Percentiles rank a stretch among this genome's conserved stretches.
Conservation (phyloP, 92 coral and sea anemone genomes). For the Micromussa lordhowensis region DNA sequence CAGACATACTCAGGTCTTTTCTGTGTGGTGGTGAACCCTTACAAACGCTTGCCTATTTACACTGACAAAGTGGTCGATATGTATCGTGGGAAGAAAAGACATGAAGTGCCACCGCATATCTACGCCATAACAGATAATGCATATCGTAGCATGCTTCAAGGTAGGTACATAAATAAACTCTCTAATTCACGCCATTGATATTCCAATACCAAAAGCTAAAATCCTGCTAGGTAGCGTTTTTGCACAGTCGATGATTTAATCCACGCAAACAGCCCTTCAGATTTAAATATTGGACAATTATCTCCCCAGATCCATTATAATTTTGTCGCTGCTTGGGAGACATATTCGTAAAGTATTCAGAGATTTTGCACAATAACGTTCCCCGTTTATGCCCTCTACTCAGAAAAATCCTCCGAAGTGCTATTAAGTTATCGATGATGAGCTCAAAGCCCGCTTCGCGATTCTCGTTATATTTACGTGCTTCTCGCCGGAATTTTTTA, state of each 20-base stretch:
- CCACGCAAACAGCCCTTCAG: conserved; percentile 39
- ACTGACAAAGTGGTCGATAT: conserved; percentile 98
- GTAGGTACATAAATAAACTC: conserved; percentile 41
- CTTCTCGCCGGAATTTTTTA: neutral
- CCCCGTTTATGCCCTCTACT: neutral
- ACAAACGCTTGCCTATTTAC: conserved; percentile 98
- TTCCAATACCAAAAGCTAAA: neutral
- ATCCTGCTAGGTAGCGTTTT: neutral
- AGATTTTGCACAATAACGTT: neutral
- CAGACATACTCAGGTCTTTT: conserved; percentile 99
- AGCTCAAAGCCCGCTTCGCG: neutral
- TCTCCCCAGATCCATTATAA: conserved; percentile 16
- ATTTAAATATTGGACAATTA: conserved; percentile 44
- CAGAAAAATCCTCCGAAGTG: neutral
- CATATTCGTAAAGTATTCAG: neutral
- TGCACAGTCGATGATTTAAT: conserved; percentile 7
- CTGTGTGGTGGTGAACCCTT: conserved; percentile 98
- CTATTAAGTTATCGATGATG: neutral
- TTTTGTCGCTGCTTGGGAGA: conserved; percentile 16
- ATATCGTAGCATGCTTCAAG: conserved; percentile 98
- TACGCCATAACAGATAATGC: conserved; percentile 99
- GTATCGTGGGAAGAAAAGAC: conserved; percentile 97
- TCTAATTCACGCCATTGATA: neutral
- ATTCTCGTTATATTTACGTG: conserved; percentile 15
- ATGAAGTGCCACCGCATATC: conserved; percentile 99